phyloP scores from a whole-genome alignment of 1,140 invertebrate species.

The Panonychus citri region DNA sequence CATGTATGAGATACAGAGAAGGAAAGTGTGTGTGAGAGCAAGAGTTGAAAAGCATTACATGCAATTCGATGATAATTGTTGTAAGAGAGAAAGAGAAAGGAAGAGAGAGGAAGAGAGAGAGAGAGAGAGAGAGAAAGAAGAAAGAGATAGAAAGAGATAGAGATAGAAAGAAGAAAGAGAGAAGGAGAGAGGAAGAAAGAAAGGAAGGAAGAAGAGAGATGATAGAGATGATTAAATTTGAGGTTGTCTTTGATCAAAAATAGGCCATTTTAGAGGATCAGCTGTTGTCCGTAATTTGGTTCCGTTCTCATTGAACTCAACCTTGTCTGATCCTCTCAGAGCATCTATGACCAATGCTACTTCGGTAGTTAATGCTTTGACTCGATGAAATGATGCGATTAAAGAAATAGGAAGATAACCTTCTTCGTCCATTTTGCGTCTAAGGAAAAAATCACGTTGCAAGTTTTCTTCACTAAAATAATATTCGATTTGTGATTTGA shows the following conservation, averaged over 20 bases:
- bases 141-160: too few species aligned
- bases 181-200: too few species aligned
- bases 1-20: too few species aligned
- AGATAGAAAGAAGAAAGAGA: too few species aligned
- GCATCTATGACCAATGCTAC: slow-evolving; percentile 51
- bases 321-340: slow-evolving; percentile 49
- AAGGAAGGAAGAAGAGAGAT: too few species aligned
- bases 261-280: slow-evolving; percentile 28
- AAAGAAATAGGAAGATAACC: slow-evolving; percentile 77
- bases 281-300: slow-evolving; percentile 54
- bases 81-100: too few species aligned
- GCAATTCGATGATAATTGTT: too few species aligned
- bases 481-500: slow-evolving; percentile 41
- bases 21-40: too few species aligned
- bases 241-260: slow-evolving; percentile 5
- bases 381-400: slow-evolving; percentile 84
- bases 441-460: slow-evolving; percentile 78
- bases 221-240: too few species aligned
- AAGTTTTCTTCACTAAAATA: slow-evolving; percentile 97
- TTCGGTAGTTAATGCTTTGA: slow-evolving; percentile 64
- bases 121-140: too few species aligned
- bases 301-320: slow-evolving; percentile 52
- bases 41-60: too few species aligned
- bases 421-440: slow-evolving; percentile 81
- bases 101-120: too few species aligned